A percentile compares a stretch with the other conserved stretches of the same genome.
phyloP scores from a whole-genome alignment of 1,140 invertebrate genomes.

The Zaprionus vittiger region DNA sequence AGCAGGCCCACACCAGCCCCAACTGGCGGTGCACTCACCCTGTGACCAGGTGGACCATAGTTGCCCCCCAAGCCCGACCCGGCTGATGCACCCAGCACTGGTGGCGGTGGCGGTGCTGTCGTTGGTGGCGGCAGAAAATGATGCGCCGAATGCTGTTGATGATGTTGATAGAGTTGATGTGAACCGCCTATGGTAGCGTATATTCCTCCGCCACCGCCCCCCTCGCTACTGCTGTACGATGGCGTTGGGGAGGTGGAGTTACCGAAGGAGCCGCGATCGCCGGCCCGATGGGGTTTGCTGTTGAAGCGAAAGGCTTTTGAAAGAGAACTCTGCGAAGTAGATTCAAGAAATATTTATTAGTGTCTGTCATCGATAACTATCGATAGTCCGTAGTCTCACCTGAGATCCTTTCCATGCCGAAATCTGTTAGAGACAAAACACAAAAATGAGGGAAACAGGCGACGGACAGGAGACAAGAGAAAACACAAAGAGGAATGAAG shows the following conservation, averaged over 20 bases:
- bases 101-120: slow-evolving; percentile 85
- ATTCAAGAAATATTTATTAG: background rate
- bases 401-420: slow-evolving; percentile 85
- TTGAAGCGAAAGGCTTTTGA: slow-evolving; percentile 84
- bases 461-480: background rate
- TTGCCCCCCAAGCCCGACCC: slow-evolving; percentile 51
- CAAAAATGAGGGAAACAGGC: slow-evolving; percentile 11
- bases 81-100: slow-evolving; percentile 15
- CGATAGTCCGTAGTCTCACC: slow-evolving; percentile 44
- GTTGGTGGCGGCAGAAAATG: slow-evolving; percentile 86
- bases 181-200: slow-evolving; percentile 84
- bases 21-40: slow-evolving; percentile 85
- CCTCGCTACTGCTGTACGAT: slow-evolving; percentile 84
- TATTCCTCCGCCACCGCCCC: slow-evolving; percentile 77
- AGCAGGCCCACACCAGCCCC: slow-evolving; percentile 53
- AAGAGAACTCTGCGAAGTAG: slow-evolving; percentile 71
- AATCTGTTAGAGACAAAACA: slow-evolving; percentile 61
- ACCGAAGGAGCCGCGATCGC: slow-evolving; percentile 78
- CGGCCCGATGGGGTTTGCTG: slow-evolving; percentile 71
- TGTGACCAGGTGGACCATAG: slow-evolving; percentile 78
- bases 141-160: slow-evolving; percentile 73
- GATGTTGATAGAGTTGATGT: slow-evolving; percentile 85
- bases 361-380: background rate
- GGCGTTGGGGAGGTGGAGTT: slow-evolving; percentile 84
- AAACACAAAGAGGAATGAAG: slow-evolving; percentile 25